A percentile compares a stretch with the other conserved stretches of the same genome.
Conservation (phyloP, 2,888 invertebrate species). For the Drosophila meridionalis region DNA sequence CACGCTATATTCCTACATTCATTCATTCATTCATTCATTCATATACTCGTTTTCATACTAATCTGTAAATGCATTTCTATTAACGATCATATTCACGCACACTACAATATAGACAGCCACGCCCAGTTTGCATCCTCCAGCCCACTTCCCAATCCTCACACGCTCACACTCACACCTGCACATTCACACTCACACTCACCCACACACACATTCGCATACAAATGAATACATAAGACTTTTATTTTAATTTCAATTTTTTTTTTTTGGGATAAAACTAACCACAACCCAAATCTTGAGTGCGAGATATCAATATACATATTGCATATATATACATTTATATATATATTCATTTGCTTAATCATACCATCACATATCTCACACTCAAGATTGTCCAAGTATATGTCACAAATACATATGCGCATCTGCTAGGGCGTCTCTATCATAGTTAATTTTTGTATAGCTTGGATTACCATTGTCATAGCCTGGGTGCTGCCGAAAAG, state of each 20-base stretch:
- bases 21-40: slow-evolving; percentile 2
- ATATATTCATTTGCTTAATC: background rate
- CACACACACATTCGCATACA: slow-evolving; percentile 10
- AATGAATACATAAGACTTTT: slow-evolving; percentile 5
- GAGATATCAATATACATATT: background rate
- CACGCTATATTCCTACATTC: background rate
- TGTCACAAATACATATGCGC: slow-evolving; percentile 1
- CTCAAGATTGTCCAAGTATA: slow-evolving; percentile 2
- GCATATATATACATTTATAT: background rate
- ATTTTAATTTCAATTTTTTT: background rate
- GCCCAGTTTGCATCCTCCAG: slow-evolving; percentile 9
- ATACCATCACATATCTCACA: background rate
- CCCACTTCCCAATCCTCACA: slow-evolving; percentile 12
- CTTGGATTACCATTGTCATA: slow-evolving; percentile 85
- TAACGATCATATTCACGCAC: slow-evolving; percentile 20
- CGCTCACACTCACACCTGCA: slow-evolving; percentile 4
- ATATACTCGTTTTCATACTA: slow-evolving; percentile 3
- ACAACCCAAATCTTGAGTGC: background rate
- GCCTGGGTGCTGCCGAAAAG: slow-evolving; percentile 60
- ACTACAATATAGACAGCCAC: slow-evolving; percentile 13
- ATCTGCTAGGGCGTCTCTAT: slow-evolving; percentile 16
- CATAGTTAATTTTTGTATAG: slow-evolving; percentile 34
- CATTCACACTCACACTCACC: background rate
- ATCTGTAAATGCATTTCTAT: slow-evolving; percentile 12
- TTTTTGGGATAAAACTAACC: background rate